Evolutionary conservation across 2,113 vertebrate species (phyloP).

Genomic region (Circaetus gallicus): DNA sequence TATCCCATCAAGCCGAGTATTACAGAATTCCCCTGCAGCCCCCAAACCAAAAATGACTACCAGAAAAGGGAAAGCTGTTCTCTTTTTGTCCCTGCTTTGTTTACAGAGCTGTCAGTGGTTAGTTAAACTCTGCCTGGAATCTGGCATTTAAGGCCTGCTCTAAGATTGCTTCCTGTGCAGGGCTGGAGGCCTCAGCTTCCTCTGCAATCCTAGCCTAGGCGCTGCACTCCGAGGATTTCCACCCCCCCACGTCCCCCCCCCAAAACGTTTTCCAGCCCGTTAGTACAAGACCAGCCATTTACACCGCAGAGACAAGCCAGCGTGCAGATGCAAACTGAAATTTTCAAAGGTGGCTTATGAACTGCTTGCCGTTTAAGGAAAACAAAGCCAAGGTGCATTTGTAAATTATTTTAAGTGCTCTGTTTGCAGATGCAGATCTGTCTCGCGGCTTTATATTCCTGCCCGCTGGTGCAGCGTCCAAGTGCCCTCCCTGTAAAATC

Average conservation of each 20-base stretch:
- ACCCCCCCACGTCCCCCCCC: not conserved
- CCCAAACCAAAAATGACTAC: constrained; percentile 79
- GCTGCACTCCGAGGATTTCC: constrained; percentile 40
- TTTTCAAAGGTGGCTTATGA: not conserved
- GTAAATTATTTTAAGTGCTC: not conserved
- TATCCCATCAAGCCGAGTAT: constrained; percentile 70
- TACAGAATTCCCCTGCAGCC: constrained; percentile 75
- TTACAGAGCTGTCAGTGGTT: constrained; percentile 86
- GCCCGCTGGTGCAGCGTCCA: not conserved
- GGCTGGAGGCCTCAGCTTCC: constrained; percentile 77
- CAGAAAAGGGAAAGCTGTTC: constrained; percentile 80
- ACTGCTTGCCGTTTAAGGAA: not conserved
- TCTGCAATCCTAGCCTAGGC: constrained; percentile 72
- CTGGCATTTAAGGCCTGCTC: constrained; percentile 79
- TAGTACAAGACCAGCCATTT: not conserved
- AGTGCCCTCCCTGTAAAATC: not conserved
- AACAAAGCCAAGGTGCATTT: not conserved
- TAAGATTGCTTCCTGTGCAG: constrained; percentile 81
- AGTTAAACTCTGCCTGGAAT: constrained; percentile 84
- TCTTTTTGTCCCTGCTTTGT: constrained; percentile 78
- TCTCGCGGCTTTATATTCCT: not conserved
- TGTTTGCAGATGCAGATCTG: not conserved
- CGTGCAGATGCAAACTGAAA: not conserved
- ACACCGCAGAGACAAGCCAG: not conserved
- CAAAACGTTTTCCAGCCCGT: constrained; percentile 44